Percentiles rank a stretch among this genome's conserved stretches.
These are phyloP conservation scores for Plebejus argus DNA, from an alignment of 2,888 invertebrate species.

Conservation along the genomic window DNA sequence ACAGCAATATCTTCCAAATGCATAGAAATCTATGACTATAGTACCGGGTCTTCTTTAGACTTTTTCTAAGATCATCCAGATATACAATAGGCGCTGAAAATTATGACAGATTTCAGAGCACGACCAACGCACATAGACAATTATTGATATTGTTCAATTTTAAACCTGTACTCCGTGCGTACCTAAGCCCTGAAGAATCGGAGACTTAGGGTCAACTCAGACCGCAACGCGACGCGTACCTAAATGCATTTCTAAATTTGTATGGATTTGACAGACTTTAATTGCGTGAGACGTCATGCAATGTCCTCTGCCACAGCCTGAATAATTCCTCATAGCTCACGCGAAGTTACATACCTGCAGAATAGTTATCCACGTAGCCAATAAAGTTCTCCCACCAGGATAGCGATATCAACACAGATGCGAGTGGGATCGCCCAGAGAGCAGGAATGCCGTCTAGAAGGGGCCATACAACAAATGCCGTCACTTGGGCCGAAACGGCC, in stretches of 20 bases:
- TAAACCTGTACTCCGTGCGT: no score
- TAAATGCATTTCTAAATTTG: no score
- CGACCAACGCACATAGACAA: no score
- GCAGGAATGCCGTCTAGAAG: slow-evolving; percentile 70
- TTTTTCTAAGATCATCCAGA: slow-evolving; percentile 71
- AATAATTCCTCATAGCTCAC: background rate
- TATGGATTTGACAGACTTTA: no score
- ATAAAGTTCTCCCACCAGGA: slow-evolving; percentile 94
- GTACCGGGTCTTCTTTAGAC: slow-evolving; percentile 84
- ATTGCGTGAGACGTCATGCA: no score
- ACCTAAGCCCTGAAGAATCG: no score
- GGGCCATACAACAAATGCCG: slow-evolving; percentile 86
- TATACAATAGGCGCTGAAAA: slow-evolving; percentile 54
- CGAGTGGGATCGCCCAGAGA: slow-evolving; percentile 83
- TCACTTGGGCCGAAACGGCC: slow-evolving; percentile 83
- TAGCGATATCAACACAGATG: slow-evolving; percentile 85
- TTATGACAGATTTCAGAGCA: background rate
- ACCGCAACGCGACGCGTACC: no score
- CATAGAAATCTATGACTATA: slow-evolving; percentile 87
- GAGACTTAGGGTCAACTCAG: no score
- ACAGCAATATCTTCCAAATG: slow-evolving; percentile 88
- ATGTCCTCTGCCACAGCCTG: background rate
- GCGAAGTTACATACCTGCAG: slow-evolving; percentile 52
- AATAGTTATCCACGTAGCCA: slow-evolving; percentile 58
- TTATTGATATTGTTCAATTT: no score